These are phyloP conservation scores for Lamellibrachia satsuma DNA, from an alignment of 2,888 invertebrate species.

Conservation along the genomic window DNA sequence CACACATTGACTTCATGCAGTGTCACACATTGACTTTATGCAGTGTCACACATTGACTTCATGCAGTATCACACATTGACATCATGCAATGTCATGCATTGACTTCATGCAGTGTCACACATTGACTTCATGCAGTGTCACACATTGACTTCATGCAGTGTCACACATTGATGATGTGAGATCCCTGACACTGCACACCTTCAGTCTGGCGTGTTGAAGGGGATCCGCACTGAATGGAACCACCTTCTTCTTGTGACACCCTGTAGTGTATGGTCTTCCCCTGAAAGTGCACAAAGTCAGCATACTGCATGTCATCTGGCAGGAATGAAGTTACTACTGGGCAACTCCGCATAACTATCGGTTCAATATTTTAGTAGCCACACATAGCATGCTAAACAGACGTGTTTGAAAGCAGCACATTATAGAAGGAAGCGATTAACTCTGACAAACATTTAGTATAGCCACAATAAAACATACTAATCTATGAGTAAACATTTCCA, in stretches of 20 bases:
- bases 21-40: too few relatives aligned
- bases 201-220: neutral
- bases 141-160: too few relatives aligned
- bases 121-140: too few relatives aligned
- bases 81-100: too few relatives aligned
- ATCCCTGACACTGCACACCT: neutral
- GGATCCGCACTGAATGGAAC: neutral
- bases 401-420: neutral
- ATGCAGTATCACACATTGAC: too few relatives aligned
- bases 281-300: neutral
- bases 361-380: neutral
- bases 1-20: too few relatives aligned
- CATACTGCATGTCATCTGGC: neutral
- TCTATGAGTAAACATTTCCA: too few relatives aligned
- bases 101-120: too few relatives aligned
- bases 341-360: neutral
- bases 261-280: neutral
- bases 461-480: too few relatives aligned
- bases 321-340: neutral
- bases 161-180: neutral
- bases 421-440: too few relatives aligned
- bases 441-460: too few relatives aligned
- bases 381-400: neutral
- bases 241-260: neutral
- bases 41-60: too few relatives aligned